These are phyloP conservation scores for Emydura subglobosa DNA, from an alignment of 2,113 vertebrate genomes.

Conservation along the genomic window DNA sequence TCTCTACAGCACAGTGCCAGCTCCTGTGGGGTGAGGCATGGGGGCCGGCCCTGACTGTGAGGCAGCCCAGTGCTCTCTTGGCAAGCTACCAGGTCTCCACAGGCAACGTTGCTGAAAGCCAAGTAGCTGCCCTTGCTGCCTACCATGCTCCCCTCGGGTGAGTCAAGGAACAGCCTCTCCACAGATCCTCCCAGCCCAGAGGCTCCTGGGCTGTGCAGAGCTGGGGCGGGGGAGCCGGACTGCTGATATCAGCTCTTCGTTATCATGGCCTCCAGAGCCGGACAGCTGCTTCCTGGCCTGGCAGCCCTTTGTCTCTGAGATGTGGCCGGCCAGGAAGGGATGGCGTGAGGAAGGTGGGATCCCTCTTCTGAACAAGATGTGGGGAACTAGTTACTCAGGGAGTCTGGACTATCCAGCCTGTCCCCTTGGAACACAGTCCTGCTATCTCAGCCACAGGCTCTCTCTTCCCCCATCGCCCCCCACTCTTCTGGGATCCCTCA, in stretches of 20 bases:
- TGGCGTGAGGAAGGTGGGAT: constrained; percentile 26
- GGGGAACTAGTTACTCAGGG: not conserved
- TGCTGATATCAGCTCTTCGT: not conserved
- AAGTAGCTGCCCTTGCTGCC: not conserved
- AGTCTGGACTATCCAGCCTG: not conserved
- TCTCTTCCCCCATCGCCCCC: too few species aligned
- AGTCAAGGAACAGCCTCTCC: not conserved
- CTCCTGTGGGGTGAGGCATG: not conserved
- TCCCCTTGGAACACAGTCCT: not conserved
- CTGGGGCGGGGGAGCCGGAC: not conserved
- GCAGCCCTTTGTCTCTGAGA: constrained; percentile 15
- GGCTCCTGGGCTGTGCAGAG: not conserved
- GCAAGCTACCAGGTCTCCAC: not conserved
- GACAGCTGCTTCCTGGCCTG: constrained; percentile 74
- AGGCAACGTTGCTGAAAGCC: not conserved
- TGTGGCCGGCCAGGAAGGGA: constrained; percentile 57
- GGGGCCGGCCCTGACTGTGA: not conserved
- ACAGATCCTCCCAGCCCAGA: not conserved
- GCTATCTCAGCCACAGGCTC: not conserved
- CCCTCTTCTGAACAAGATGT: not conserved
- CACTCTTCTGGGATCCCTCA: not conserved
- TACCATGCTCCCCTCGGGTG: not conserved
- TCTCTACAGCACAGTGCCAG: not conserved
- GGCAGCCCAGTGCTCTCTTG: not conserved
- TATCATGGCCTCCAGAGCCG: constrained; percentile 11